Evolutionary conservation across 1,140 invertebrate genomes (phyloP).

Genomic region (Chionoecetes opilio): DNA sequence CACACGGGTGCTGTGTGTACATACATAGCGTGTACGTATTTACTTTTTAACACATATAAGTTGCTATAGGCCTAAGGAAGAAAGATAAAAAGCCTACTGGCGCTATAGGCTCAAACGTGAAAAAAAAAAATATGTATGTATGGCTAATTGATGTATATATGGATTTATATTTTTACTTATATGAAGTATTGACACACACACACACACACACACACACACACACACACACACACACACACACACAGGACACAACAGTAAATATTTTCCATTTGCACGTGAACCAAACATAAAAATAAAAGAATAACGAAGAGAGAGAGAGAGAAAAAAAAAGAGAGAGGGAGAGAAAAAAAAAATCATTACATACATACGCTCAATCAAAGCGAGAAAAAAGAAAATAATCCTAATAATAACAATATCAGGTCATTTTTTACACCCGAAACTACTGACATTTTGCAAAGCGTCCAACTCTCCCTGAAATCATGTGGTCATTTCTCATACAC

Average conservation of each 20-base stretch:
- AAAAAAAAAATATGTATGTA: too few species aligned
- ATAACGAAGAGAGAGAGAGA: too few species aligned
- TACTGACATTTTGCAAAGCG: background rate
- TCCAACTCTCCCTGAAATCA: background rate
- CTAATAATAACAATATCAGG: too few species aligned
- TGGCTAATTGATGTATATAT: too few species aligned
- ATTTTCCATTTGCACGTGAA: background rate
- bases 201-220: conserved; percentile 18
- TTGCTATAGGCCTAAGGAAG: too few species aligned
- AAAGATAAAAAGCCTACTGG: too few species aligned
- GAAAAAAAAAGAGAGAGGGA: too few species aligned
- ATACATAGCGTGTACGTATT: background rate
- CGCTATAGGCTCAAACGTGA: too few species aligned
- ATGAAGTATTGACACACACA: background rate
- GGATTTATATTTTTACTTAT: background rate
- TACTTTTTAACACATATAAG: background rate
- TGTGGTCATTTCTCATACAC: background rate
- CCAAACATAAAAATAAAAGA: background rate
- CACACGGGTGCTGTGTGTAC: background rate
- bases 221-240: conserved; percentile 24
- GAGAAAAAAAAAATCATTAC: background rate
- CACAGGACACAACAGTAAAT: background rate
- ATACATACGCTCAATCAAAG: background rate
- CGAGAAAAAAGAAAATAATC: background rate
- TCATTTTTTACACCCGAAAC: too few species aligned